These are phyloP conservation scores for Chloroceryle inda DNA, from an alignment of 2,797 vertebrate genomes.

Conservation along the genomic window DNA sequence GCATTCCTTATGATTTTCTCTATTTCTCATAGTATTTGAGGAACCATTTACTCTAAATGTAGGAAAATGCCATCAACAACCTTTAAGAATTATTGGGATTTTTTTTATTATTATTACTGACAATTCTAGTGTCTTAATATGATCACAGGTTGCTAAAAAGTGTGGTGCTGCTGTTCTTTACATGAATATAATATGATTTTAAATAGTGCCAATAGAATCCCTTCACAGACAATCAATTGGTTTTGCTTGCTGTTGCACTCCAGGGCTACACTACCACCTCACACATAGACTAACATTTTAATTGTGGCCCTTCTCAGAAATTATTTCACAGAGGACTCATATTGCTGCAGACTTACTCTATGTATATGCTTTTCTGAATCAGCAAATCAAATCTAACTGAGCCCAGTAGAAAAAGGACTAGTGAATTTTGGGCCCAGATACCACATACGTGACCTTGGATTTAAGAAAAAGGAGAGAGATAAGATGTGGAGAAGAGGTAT, in stretches of 20 bases:
- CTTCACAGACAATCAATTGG: not conserved
- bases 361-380: not conserved
- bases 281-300: not conserved
- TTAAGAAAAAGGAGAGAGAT: not conserved
- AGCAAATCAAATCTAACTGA: not conserved
- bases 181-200: not conserved
- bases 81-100: not conserved
- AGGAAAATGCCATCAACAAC: not conserved
- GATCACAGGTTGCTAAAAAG: not conserved
- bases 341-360: not conserved
- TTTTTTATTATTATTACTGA: not conserved
- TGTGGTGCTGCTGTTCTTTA: not conserved
- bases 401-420: not conserved
- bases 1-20: not conserved
- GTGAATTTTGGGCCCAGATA: not conserved
- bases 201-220: not conserved
- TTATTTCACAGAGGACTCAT: not conserved
- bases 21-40: not conserved
- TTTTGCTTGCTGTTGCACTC: accelerated
- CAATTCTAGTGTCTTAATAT: not conserved
- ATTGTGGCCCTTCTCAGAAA: not conserved
- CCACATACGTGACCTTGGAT: not conserved
- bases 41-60: not conserved
- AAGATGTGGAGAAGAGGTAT: not conserved
- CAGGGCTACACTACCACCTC: not conserved